Evolutionary conservation across 2,888 invertebrate genomes (phyloP).

Genomic region (Eupithecia vulgata): DNA sequence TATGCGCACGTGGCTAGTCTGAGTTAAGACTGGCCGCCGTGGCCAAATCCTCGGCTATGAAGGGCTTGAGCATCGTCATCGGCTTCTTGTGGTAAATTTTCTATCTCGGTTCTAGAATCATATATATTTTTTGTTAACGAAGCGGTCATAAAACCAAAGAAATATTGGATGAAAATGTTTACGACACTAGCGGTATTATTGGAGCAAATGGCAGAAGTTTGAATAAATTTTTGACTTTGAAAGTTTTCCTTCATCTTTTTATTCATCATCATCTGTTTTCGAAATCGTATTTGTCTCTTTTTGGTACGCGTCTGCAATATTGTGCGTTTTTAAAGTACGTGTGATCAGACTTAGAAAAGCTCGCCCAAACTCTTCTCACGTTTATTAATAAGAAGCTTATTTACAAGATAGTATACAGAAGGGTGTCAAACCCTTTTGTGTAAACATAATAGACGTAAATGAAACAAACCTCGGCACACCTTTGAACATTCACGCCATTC

Average conservation of each 20-base stretch:
- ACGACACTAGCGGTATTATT: not conserved
- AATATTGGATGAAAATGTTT: not conserved
- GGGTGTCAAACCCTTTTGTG: slow-evolving; percentile 30
- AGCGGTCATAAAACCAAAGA: not conserved
- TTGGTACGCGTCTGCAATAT: not conserved
- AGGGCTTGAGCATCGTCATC: not conserved
- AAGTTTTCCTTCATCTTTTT: not conserved
- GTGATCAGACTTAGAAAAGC: not conserved
- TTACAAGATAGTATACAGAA: slow-evolving; percentile 4
- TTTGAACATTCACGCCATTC: slow-evolving; percentile 24
- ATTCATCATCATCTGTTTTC: not conserved
- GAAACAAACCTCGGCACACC: slow-evolving; percentile 26
- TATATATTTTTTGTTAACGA: not conserved
- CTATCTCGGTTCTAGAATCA: not conserved
- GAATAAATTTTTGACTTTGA: not conserved
- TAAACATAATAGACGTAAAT: slow-evolving; percentile 24
- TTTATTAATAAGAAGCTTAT: slow-evolving; percentile 13
- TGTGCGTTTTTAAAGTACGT: not conserved
- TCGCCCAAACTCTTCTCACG: not conserved
- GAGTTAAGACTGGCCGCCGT: too few species aligned
- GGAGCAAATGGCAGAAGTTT: not conserved
- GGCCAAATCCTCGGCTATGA: too few species aligned
- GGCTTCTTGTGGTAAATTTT: not conserved
- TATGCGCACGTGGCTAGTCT: too few species aligned
- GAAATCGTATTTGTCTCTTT: not conserved